phyloP scores from a whole-genome alignment of 2,797 vertebrate species.

The Ambastaia sidthimunki region DNA sequence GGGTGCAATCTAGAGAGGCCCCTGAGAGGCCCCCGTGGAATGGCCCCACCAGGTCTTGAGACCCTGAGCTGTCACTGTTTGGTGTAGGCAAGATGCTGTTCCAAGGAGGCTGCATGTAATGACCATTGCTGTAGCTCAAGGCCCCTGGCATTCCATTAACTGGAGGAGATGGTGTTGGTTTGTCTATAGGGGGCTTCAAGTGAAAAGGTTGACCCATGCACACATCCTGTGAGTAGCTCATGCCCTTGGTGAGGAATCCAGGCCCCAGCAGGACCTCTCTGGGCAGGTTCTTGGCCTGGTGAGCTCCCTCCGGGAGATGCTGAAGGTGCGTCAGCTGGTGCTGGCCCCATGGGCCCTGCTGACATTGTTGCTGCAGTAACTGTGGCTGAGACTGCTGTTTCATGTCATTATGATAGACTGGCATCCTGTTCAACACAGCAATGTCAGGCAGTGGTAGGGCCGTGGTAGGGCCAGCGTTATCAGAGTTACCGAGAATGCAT shows the following conservation, averaged over 20 bases:
- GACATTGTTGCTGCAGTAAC: slow-evolving; percentile 69
- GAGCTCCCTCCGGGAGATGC: slow-evolving; percentile 85
- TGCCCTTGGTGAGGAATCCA: slow-evolving; percentile 82
- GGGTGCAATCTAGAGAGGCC: slow-evolving; percentile 83
- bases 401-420: slow-evolving; percentile 85
- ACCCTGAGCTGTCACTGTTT: slow-evolving; percentile 89
- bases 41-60: slow-evolving; percentile 87
- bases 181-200: slow-evolving; percentile 87
- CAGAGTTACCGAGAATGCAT: slow-evolving; percentile 80
- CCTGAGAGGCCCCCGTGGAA: slow-evolving; percentile 86
- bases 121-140: slow-evolving; percentile 89
- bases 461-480: slow-evolving; percentile 63
- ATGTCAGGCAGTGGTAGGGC: slow-evolving; percentile 77
- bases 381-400: slow-evolving; percentile 84
- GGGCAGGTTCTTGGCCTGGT: slow-evolving; percentile 84
- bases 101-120: slow-evolving; percentile 92
- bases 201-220: slow-evolving; percentile 85
- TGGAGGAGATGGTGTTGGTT: slow-evolving; percentile 85
- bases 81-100: slow-evolving; percentile 86
- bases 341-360: slow-evolving; percentile 90
- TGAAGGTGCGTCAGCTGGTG: slow-evolving; percentile 92
- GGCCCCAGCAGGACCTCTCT: slow-evolving; percentile 83
- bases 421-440: slow-evolving; percentile 79
- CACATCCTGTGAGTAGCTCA: slow-evolving; percentile 87
- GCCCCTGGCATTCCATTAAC: slow-evolving; percentile 77